phyloP scores from a whole-genome alignment of 1,140 invertebrate genomes.

The Notospermus geniculatus region DNA sequence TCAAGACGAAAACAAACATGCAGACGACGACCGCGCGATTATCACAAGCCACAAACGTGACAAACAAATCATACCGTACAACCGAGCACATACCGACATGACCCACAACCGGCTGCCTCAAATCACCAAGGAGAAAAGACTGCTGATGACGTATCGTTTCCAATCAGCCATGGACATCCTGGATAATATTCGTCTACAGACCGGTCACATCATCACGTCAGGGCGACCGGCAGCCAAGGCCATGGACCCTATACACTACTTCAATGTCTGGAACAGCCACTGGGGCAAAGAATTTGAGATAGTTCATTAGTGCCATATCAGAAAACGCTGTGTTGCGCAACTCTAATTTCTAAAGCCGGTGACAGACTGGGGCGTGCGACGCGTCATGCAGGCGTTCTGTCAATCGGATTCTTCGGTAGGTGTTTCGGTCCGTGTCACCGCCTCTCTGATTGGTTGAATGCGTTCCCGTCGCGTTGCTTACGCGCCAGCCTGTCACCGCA shows the following conservation, averaged over 20 bases:
- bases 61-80: not conserved
- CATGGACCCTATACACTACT: slow-evolving; percentile 5
- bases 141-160: slow-evolving; percentile 8
- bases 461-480: too few species aligned
- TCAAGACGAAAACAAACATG: not conserved
- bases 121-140: not conserved
- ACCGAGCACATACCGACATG: not conserved
- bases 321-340: too few species aligned
- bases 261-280: slow-evolving; percentile 7
- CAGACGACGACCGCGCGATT: not conserved
- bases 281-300: slow-evolving; percentile 1
- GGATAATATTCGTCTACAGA: not conserved
- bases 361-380: too few species aligned
- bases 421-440: too few species aligned
- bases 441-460: too few species aligned
- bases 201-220: not conserved
- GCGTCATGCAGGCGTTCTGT: too few species aligned
- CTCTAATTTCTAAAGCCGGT: too few species aligned
- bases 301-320: not conserved
- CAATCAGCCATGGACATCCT: slow-evolving; percentile 4
- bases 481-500: too few species aligned
- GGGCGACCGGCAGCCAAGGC: not conserved
- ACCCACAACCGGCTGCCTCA: not conserved
- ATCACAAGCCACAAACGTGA: not conserved
- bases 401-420: too few species aligned